Evolutionary conservation across 2,113 vertebrate genomes (phyloP).

Genomic region (Hiodon alosoides): DNA sequence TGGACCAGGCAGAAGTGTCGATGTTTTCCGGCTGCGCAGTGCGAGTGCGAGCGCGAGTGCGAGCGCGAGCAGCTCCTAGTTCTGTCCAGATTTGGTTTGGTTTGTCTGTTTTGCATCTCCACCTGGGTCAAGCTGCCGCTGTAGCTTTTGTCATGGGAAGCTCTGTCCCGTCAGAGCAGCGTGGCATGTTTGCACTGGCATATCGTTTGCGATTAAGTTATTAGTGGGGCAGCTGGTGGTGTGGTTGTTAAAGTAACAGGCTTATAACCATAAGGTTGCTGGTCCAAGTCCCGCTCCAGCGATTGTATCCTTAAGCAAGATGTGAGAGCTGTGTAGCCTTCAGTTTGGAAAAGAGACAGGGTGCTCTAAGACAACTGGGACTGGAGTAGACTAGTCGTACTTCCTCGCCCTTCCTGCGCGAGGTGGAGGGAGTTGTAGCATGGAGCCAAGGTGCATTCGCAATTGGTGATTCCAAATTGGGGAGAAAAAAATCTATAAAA

Average conservation of each 20-base stretch:
- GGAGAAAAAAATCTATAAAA: too few species aligned
- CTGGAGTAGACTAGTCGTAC: too few species aligned
- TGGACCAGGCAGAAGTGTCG: background rate
- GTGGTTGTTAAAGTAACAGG: too few species aligned
- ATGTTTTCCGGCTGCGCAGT: background rate
- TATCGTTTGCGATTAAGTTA: background rate
- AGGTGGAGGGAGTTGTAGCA: too few species aligned
- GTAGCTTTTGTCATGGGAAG: background rate
- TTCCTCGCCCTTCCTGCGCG: too few species aligned
- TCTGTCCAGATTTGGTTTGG: background rate
- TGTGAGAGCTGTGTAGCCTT: too few species aligned
- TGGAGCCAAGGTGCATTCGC: too few species aligned
- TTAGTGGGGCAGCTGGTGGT: too few species aligned
- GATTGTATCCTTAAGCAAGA: conserved; percentile 1
- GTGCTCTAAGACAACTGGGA: too few species aligned
- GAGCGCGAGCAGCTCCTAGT: background rate
- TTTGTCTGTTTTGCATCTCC: background rate
- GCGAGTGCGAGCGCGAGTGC: conserved; percentile 6
- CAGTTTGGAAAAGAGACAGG: background rate
- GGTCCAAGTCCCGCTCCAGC: background rate
- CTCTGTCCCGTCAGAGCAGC: background rate
- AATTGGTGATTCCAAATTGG: too few species aligned
- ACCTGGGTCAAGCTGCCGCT: background rate
- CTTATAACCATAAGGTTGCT: too few species aligned
- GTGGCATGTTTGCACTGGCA: background rate